Evolutionary conservation across 2,888 invertebrate genomes (phyloP), one percentile per base, ranked within the genome.

Genomic region (Spatulosminthurus flaviceps): DNA sequence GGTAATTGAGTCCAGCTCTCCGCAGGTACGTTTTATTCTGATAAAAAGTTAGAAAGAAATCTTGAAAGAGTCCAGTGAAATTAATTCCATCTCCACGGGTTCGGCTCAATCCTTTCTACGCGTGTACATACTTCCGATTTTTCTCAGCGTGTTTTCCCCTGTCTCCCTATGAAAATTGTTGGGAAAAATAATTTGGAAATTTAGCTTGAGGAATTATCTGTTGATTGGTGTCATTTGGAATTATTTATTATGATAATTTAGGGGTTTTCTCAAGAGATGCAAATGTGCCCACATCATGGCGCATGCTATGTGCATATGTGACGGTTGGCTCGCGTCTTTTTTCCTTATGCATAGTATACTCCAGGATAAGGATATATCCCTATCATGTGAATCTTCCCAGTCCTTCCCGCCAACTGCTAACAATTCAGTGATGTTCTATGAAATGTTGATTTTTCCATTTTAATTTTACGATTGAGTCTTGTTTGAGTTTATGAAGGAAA

Each of bases 271-370:
- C 28, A 16, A 51, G 22, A 51, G 72, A 73, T 73, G 72, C 72
- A 51, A 73, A 73, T 73, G 26, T 43, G 42, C 19, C 66, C 29
- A 42, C 77, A 77, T 77, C 77, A 77, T 77, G 77, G 77, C 77
- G 77, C 70, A 70, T 70, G 43, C 28, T 69, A 43, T 70, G 64
- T 77, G 76, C 76, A 77, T 77, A 41, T 29, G 26, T 24, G 24
- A 19, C 24, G 60, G 43, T n/a, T 29, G 19, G 21, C 29, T 61
- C 43, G 72, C 74, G 74, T 74, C 74, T 74, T 28, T 74, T 72
- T 21, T 64, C 24, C 64, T 24, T 64, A 64, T 64, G 64, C 24
- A 64, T 16, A n/a, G 2, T 19, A 41, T 41, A 51, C 24, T 22
- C 9, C 22, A 13, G 64, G 64, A 42, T 71, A 71, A 13, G 64